A percentile compares a stretch with the other conserved stretches of the same genome.
These are phyloP conservation scores for Oophaga pumilio DNA, from an alignment of 2,113 vertebrate genomes.

Conservation along the genomic window DNA sequence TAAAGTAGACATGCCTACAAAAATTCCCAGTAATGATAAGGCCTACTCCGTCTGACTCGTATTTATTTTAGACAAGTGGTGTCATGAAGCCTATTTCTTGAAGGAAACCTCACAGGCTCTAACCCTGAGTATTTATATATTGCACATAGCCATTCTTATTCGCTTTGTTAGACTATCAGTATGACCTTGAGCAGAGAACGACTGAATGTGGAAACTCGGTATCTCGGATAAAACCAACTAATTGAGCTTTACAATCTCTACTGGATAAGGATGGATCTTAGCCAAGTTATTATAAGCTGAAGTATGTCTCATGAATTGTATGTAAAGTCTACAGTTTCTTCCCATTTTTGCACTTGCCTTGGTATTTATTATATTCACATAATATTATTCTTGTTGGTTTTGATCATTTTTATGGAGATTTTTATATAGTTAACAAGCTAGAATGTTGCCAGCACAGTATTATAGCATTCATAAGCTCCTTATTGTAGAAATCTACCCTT, in stretches of 20 bases:
- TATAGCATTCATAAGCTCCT: not conserved
- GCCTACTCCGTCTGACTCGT: not conserved
- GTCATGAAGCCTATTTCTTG: not conserved
- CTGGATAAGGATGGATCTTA: not conserved
- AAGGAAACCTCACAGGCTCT: not conserved
- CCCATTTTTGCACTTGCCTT: not conserved
- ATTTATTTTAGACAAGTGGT: slow-evolving; percentile 4
- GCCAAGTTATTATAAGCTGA: not conserved
- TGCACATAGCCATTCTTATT: not conserved
- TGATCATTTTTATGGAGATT: not conserved
- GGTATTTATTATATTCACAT: not conserved
- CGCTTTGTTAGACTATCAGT: not conserved
- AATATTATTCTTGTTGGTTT: too few relatives aligned
- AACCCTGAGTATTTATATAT: not conserved
- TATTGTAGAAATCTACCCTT: not conserved
- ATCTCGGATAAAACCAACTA: not conserved
- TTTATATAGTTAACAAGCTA: not conserved
- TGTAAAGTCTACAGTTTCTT: too few relatives aligned
- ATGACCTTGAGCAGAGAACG: not conserved
- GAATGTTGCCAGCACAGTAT: not conserved
- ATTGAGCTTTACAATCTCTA: not conserved
- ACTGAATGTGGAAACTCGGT: not conserved
- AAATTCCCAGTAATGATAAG: not conserved
- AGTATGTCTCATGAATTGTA: not conserved
- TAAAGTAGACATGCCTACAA: not conserved